phyloP scores from a whole-genome alignment of 2,888 invertebrate species.

The Calameuta filiformis region DNA sequence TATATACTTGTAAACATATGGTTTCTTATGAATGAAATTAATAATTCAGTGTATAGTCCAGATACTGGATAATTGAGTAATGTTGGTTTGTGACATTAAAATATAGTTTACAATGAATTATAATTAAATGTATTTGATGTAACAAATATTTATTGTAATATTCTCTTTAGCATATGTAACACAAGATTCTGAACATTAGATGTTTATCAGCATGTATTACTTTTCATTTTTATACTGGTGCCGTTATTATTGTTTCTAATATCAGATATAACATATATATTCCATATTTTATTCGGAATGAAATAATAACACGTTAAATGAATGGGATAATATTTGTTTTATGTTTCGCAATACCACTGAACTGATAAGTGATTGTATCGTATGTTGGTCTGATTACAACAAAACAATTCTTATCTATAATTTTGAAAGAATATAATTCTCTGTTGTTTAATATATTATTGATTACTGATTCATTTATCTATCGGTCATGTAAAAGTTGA shows the following conservation, averaged over 20 bases:
- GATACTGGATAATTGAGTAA: background rate
- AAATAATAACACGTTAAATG: background rate
- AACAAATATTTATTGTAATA: background rate
- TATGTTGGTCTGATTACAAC: background rate
- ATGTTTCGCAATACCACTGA: background rate
- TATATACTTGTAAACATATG: background rate
- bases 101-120: background rate
- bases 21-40: background rate
- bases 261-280: background rate
- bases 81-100: background rate
- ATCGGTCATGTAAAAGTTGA: background rate
- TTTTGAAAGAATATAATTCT: background rate
- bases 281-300: background rate
- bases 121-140: background rate
- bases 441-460: background rate
- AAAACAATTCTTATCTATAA: too few relatives aligned
- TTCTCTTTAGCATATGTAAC: background rate
- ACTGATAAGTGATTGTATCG: background rate
- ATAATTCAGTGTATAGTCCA: background rate
- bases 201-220: background rate
- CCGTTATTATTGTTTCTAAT: background rate
- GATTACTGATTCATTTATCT: background rate
- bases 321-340: background rate
- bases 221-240: background rate
- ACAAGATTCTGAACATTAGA: background rate